Conservation (phyloP, 2,113 vertebrate species). For the Thamnophis sirtalis region DNA sequence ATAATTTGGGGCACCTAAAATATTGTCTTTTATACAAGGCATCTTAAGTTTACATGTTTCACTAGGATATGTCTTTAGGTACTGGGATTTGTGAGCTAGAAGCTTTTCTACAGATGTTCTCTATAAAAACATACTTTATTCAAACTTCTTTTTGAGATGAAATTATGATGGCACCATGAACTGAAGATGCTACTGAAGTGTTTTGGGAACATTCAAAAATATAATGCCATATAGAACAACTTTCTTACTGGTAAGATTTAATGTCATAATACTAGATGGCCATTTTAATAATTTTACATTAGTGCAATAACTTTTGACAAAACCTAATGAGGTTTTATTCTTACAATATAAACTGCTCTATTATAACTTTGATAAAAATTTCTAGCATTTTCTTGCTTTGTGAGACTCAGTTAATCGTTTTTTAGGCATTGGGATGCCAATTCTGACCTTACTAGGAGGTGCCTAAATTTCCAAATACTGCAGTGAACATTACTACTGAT, state of each 20-base stretch:
- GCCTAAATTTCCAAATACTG: no score
- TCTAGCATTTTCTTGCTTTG: neutral
- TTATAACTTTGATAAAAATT: neutral
- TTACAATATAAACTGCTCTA: neutral
- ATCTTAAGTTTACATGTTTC: neutral
- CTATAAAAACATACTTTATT: neutral
- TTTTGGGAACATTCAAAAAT: neutral
- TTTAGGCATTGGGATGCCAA: neutral
- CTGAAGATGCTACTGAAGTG: neutral
- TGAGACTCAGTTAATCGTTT: neutral
- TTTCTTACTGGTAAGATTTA: neutral
- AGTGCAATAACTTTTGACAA: neutral
- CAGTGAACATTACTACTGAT: no score
- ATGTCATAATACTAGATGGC: neutral
- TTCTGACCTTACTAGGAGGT: no score
- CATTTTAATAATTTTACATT: neutral
- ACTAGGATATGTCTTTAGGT: neutral
- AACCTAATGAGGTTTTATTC: neutral
- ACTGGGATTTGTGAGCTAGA: neutral
- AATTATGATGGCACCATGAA: neutral
- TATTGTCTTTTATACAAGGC: neutral
- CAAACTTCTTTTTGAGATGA: neutral
- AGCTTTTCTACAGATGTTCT: neutral
- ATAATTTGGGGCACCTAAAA: neutral
- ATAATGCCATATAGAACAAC: neutral